Evolutionary conservation across 1,140 invertebrate genomes (phyloP).

Genomic region (Hylaeus volcanicus): DNA sequence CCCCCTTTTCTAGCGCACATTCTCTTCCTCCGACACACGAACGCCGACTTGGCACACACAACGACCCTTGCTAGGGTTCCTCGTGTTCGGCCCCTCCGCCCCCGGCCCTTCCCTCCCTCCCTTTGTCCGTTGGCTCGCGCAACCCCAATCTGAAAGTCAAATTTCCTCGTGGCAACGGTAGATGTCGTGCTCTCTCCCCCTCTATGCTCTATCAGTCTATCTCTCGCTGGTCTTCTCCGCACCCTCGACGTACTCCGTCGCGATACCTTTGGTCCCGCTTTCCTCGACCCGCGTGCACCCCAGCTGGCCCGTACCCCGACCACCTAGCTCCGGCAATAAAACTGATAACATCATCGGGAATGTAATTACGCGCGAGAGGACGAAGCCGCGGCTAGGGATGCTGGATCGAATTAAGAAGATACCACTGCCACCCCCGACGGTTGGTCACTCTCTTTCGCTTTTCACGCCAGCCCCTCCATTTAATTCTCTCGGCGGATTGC

Average conservation of each 20-base stretch:
- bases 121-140: slow-evolving; percentile 61
- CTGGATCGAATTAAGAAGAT: slow-evolving; percentile 66
- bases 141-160: slow-evolving; percentile 78
- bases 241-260: background rate
- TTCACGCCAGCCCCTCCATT: slow-evolving; percentile 31
- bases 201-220: slow-evolving; percentile 18
- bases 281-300: slow-evolving; percentile 12
- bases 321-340: slow-evolving; percentile 66
- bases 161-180: slow-evolving; percentile 73
- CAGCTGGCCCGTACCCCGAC: background rate
- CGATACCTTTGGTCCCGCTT: slow-evolving; percentile 33
- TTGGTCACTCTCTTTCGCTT: slow-evolving; percentile 49
- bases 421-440: slow-evolving; percentile 24
- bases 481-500: slow-evolving; percentile 33
- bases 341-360: slow-evolving; percentile 78
- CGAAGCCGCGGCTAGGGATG: slow-evolving; percentile 38
- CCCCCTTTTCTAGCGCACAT: slow-evolving; percentile 62
- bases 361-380: slow-evolving; percentile 74
- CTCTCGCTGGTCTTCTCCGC: slow-evolving; percentile 12
- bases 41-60: slow-evolving; percentile 59
- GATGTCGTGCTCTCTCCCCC: slow-evolving; percentile 56
- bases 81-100: slow-evolving; percentile 37
- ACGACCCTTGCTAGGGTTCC: slow-evolving; percentile 55
- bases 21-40: slow-evolving; percentile 56
- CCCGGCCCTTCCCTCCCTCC: slow-evolving; percentile 11